phyloP scores from a whole-genome alignment of 2,113 vertebrate genomes.

The Amazona guildingii region DNA sequence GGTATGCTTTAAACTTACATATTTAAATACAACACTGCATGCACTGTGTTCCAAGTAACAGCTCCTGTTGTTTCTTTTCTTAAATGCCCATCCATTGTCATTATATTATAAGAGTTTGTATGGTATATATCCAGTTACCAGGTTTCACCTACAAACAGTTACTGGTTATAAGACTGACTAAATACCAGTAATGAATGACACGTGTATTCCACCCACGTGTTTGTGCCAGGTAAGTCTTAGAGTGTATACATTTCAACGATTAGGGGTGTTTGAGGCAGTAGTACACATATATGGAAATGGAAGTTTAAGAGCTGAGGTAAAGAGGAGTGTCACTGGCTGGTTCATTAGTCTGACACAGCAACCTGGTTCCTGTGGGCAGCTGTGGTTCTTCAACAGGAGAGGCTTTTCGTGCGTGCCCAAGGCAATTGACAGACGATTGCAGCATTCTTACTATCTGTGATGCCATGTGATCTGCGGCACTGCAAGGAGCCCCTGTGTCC shows the following conservation, averaged over 20 bases:
- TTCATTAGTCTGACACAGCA: not conserved
- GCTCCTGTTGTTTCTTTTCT: not conserved
- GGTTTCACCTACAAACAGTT: not conserved
- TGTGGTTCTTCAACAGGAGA: not conserved
- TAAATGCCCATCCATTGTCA: accelerated
- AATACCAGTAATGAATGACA: not conserved
- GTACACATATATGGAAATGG: not conserved
- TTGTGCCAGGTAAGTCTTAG: not conserved
- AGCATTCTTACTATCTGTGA: not conserved
- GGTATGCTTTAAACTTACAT: not conserved
- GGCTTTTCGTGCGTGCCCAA: not conserved
- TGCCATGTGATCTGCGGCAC: not conserved
- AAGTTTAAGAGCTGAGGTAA: not conserved
- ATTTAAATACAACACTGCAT: not conserved
- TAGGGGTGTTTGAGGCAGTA: not conserved
- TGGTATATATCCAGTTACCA: not conserved
- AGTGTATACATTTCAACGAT: accelerated
- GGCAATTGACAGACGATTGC: not conserved
- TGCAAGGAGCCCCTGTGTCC: not conserved
- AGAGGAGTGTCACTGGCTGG: not conserved
- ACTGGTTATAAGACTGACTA: not conserved
- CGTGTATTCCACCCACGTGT: not conserved
- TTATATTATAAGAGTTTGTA: not conserved
- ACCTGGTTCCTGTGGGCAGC: not conserved
- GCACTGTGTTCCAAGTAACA: not conserved